These are phyloP conservation scores for Tanypteryx hageni DNA, from an alignment of 2,888 invertebrate genomes.

Conservation along the genomic window DNA sequence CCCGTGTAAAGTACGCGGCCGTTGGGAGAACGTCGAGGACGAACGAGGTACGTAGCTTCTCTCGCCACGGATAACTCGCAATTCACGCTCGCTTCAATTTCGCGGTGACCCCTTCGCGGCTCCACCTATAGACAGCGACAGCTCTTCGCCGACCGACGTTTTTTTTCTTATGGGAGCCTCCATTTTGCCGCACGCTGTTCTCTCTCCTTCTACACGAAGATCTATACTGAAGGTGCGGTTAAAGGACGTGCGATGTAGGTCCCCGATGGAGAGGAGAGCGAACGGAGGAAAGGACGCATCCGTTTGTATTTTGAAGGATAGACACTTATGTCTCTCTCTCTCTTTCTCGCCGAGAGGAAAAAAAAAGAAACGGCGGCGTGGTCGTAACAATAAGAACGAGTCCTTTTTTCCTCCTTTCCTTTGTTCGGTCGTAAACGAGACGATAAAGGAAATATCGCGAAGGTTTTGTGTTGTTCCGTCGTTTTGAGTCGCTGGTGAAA, in stretches of 20 bases:
- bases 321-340: background rate
- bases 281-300: background rate
- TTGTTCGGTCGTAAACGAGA: too few species aligned
- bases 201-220: too few species aligned
- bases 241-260: too few species aligned
- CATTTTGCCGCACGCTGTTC: background rate
- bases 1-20: background rate
- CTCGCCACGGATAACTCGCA: constrained; percentile 29
- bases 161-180: background rate
- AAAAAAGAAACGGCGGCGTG: too few species aligned
- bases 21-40: background rate
- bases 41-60: background rate
- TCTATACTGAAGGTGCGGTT: too few species aligned
- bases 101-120: background rate
- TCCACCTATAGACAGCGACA: background rate
- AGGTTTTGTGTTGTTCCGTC: too few species aligned
- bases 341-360: too few species aligned
- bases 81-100: constrained; percentile 60
- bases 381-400: too few species aligned
- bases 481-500: too few species aligned
- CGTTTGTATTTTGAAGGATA: background rate
- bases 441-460: too few species aligned
- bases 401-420: too few species aligned
- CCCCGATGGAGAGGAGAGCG: background rate
- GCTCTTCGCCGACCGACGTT: background rate